These are phyloP conservation scores for Mamestra configurata DNA, from an alignment of 1,140 invertebrate species.

Conservation along the genomic window DNA sequence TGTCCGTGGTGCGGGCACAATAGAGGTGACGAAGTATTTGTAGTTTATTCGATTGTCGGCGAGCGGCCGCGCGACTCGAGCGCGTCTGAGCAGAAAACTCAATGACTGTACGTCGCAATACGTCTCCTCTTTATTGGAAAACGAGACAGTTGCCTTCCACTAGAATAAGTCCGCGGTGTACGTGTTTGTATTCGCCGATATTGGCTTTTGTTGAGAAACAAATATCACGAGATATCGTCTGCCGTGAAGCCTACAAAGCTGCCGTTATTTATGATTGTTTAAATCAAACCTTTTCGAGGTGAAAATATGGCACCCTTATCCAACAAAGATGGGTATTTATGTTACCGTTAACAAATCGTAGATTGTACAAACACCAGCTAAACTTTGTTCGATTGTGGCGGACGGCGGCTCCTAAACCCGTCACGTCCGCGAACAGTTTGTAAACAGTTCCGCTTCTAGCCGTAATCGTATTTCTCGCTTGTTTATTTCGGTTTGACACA, in stretches of 20 bases:
- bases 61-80: conserved; percentile 60
- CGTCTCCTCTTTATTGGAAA: conserved; percentile 83
- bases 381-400: conserved; percentile 57
- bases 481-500: conserved; percentile 70
- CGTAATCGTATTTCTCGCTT: conserved; percentile 68
- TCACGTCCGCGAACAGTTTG: conserved; percentile 72
- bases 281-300: conserved; percentile 37
- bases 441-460: conserved; percentile 70
- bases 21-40: conserved; percentile 57
- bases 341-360: conserved; percentile 55
- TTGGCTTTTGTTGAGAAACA: conserved; percentile 75
- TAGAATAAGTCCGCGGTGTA: conserved; percentile 72
- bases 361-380: conserved; percentile 60
- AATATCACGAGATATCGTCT: conserved; percentile 71
- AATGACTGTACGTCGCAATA: conserved; percentile 80
- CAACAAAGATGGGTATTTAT: conserved; percentile 36
- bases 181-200: conserved; percentile 75
- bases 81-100: conserved; percentile 81
- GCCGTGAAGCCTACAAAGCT: conserved; percentile 33
- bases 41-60: conserved; percentile 62
- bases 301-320: background rate
- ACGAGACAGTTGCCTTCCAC: conserved; percentile 81
- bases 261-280: conserved; percentile 45
- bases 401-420: conserved; percentile 55
- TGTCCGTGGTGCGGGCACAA: conserved; percentile 36